Percentiles rank a stretch among this genome's conserved stretches.
These are phyloP conservation scores for Hermetia illucens DNA, from an alignment of 1,140 invertebrate genomes.

Conservation along the genomic window DNA sequence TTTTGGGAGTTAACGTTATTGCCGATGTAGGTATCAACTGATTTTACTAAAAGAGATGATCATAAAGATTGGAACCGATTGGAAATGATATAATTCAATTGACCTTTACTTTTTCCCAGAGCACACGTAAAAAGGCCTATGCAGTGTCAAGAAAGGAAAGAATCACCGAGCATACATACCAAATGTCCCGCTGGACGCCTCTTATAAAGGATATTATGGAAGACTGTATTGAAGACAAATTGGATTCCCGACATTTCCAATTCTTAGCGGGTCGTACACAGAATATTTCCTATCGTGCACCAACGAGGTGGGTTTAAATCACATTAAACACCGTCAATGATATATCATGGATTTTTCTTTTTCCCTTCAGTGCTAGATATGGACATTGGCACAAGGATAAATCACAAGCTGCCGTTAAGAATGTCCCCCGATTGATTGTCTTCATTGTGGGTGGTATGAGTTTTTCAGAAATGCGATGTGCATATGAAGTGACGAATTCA, in stretches of 20 bases:
- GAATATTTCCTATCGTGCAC: slow-evolving; percentile 72
- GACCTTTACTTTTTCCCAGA: slow-evolving; percentile 32
- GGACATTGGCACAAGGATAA: slow-evolving; percentile 99
- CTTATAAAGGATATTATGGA: slow-evolving; percentile 93
- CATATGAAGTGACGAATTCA: slow-evolving; percentile 94
- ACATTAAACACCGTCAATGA: no score
- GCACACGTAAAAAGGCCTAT: slow-evolving; percentile 73
- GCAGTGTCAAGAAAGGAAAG: slow-evolving; percentile 83
- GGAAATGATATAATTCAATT: no score
- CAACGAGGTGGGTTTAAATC: slow-evolving; percentile 78
- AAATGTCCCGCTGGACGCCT: slow-evolving; percentile 99
- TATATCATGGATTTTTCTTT: no score
- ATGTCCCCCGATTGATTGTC: slow-evolving; percentile 90
- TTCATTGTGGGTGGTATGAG: slow-evolving; percentile 93
- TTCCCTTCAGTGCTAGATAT: slow-evolving; percentile 90
- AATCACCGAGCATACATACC: slow-evolving; percentile 95
- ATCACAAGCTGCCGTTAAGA: slow-evolving; percentile 83
- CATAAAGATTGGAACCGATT: no score
- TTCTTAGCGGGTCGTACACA: slow-evolving; percentile 87
- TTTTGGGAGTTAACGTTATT: slow-evolving; percentile 84
- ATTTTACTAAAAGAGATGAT: neutral
- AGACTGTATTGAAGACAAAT: slow-evolving; percentile 94
- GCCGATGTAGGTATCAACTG: slow-evolving; percentile 71
- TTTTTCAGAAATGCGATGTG: slow-evolving; percentile 94
- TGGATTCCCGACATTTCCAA: slow-evolving; percentile 92